Percentiles rank a stretch among this genome's conserved stretches.
Evolutionary conservation across 2,113 vertebrate genomes (phyloP).

Genomic region (Esox niger): DNA sequence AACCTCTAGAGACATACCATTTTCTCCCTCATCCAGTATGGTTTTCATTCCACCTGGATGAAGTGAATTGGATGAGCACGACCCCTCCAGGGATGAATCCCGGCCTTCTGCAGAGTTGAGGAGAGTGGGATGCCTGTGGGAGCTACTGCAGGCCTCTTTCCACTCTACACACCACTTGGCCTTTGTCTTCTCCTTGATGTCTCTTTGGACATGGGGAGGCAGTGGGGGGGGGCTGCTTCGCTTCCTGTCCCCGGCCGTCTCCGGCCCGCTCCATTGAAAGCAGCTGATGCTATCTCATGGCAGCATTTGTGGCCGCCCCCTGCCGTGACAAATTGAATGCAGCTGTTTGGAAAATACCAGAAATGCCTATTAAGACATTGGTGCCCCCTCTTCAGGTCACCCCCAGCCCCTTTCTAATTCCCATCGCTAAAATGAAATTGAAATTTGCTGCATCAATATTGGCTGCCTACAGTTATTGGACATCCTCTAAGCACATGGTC

Average conservation of each 20-base stretch:
- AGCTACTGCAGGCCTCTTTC: constrained; percentile 56
- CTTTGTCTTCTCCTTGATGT: constrained; percentile 55
- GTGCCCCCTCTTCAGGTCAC: constrained; percentile 23
- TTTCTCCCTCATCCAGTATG: constrained; percentile 56
- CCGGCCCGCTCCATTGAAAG: constrained; percentile 62
- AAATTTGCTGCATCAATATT: constrained; percentile 40
- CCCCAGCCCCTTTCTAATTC: neutral
- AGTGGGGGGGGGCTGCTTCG: constrained; percentile 57
- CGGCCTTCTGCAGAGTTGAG: constrained; percentile 46
- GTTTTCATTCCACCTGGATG: constrained; percentile 60
- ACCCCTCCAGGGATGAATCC: constrained; percentile 59
- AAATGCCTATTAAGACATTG: constrained; percentile 66
- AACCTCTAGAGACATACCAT: constrained; percentile 14
- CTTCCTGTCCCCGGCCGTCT: constrained; percentile 63
- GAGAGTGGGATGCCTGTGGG: constrained; percentile 53
- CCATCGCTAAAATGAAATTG: neutral
- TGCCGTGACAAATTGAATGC: constrained; percentile 73
- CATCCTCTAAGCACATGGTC: constrained; percentile 28
- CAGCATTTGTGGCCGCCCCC: constrained; percentile 57
- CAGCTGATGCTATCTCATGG: constrained; percentile 72
- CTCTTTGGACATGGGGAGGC: constrained; percentile 18
- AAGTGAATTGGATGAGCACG: constrained; percentile 62
- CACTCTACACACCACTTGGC: constrained; percentile 53
- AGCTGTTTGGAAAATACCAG: constrained; percentile 75
- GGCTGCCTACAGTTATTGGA: constrained; percentile 31